phyloP scores from a whole-genome alignment of 2,113 vertebrate genomes.

The Carassius gibelio region DNA sequence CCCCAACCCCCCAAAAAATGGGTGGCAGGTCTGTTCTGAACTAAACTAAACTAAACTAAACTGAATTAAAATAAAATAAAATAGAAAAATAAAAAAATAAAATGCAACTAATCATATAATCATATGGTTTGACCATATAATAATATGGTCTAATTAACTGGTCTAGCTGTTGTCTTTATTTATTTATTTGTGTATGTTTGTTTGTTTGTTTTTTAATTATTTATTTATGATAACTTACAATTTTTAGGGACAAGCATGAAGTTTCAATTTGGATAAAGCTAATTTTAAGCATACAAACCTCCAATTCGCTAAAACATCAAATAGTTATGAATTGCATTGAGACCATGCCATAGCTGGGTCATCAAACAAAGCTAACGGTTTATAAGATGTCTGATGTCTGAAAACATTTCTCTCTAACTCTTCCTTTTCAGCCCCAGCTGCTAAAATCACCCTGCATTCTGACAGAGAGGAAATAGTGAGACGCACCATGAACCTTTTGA shows the following conservation, averaged over 20 bases:
- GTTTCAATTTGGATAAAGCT: background rate
- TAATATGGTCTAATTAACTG: no score
- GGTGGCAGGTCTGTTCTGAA: background rate
- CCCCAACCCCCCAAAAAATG: background rate
- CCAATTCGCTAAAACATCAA: background rate
- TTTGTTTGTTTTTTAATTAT: no score
- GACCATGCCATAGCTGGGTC: no score
- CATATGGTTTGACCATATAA: no score
- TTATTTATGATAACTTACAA: background rate
- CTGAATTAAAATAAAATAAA: no score
- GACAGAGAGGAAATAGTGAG: conserved; percentile 5
- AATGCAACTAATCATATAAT: background rate
- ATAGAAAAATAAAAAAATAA: background rate
- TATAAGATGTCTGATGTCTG: background rate
- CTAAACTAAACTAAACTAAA: no score
- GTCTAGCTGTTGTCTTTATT: no score
- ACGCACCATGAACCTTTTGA: conserved; percentile 8
- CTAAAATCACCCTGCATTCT: background rate
- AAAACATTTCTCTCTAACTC: conserved; percentile 1
- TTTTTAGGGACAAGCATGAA: background rate
- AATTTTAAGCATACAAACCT: background rate
- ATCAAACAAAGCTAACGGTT: background rate
- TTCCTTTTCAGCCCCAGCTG: background rate
- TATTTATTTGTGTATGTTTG: no score
- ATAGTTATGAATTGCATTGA: background rate